Conservation (phyloP, 2,113 vertebrate genomes). For the Pteruthius melanotis region DNA sequence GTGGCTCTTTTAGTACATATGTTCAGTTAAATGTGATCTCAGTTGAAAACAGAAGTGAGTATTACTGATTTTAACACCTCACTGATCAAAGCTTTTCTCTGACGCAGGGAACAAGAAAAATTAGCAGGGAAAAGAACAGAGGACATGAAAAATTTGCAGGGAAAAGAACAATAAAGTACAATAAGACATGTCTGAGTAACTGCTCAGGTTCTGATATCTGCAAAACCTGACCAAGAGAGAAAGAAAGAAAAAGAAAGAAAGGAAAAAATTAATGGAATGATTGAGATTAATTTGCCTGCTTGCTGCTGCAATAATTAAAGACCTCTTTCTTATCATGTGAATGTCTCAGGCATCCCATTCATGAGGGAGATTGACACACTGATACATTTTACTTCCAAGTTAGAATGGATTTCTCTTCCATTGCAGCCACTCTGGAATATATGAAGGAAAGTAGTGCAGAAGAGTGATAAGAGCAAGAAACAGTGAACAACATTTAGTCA, state of each 20-base stretch:
- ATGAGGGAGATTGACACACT: conserved; percentile 8
- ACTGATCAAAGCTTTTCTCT: conserved; percentile 27
- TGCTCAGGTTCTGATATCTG: not conserved
- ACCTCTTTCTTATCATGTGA: not conserved
- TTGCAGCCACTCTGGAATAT: not conserved
- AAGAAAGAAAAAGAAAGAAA: not conserved
- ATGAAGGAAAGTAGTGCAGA: not conserved
- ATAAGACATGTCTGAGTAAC: not conserved
- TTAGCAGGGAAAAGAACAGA: not conserved
- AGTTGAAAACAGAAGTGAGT: not conserved
- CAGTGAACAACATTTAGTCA: not conserved
- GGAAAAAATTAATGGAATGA: not conserved
- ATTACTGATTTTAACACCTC: conserved; percentile 12
- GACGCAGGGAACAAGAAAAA: not conserved
- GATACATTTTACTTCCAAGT: not conserved
- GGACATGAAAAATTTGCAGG: not conserved
- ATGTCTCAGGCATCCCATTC: not conserved
- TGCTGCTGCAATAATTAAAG: conserved; percentile 32
- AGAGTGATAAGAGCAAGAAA: not conserved
- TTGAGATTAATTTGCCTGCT: conserved; percentile 32
- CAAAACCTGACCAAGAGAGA: not conserved
- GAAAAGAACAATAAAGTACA: not conserved
- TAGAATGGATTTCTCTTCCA: not conserved
- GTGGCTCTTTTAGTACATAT: not conserved
- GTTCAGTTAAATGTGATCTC: not conserved